Percentiles rank a stretch among this genome's conserved stretches.
Evolutionary conservation across 2,113 vertebrate genomes (phyloP).

Genomic region (Clarias batrachus): DNA sequence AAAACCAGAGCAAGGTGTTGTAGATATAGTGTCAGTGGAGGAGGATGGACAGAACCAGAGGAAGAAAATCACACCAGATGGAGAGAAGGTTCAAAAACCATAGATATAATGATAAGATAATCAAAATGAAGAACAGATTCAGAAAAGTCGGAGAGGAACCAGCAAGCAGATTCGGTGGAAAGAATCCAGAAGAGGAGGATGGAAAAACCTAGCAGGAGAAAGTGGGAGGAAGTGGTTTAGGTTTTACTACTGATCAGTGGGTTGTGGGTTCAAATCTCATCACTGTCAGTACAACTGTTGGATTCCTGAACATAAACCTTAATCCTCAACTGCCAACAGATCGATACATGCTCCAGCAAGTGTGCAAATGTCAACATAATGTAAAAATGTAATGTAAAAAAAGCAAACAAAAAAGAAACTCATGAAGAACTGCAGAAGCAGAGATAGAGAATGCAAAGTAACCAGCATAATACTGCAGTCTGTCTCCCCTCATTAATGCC

Average conservation of each 20-base stretch:
- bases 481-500: conserved; percentile 27
- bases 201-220: neutral
- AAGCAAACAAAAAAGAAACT: neutral
- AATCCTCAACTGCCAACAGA: neutral
- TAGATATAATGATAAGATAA: neutral
- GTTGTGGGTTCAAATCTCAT: neutral
- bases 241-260: neutral
- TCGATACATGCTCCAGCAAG: neutral
- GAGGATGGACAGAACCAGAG: neutral
- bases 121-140: neutral
- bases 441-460: conserved; percentile 13
- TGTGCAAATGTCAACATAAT: neutral
- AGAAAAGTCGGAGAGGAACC: neutral
- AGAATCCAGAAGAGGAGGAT: neutral
- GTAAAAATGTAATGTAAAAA: neutral
- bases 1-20: neutral
- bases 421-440: neutral
- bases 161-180: neutral
- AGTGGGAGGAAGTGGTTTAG: neutral
- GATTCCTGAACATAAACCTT: neutral
- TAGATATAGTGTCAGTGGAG: neutral
- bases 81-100: neutral
- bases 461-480: conserved; percentile 10
- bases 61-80: neutral
- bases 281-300: neutral